Evolutionary conservation across 2,113 vertebrate species (phyloP), one percentile per base, ranked within the genome.

Genomic region (Notechis scutatus): DNA sequence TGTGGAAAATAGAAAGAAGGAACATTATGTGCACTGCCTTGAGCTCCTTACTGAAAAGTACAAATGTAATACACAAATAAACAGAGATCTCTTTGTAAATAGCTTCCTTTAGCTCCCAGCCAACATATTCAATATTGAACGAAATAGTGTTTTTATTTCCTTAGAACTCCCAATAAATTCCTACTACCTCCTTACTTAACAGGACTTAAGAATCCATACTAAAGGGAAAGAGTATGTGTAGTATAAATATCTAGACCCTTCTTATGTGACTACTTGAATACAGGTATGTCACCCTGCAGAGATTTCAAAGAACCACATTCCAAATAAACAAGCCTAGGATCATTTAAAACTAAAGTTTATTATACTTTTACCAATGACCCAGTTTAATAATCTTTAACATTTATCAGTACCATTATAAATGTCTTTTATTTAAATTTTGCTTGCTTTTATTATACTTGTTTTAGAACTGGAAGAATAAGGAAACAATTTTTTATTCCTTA

Each of bases 381-480:
- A 42, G n/a, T 85, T 93, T n/a, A 85, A 87, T 85, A 54, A 85
- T 52, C 69, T 57, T 24, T 34, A 59, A 61, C 24, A 14, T 89
- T 54, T 50, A 86, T 89, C 55, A 52, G 90, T 86, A 26, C 56
- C 29, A 85, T 91, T 89, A 92, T 45, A 89, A 85, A 52, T 45
- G n/a, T 85, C 52, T 90, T 86, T 87, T 90, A 61, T 59, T 90
- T 90, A 81, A 90, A 90, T 90, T 64, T 64, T 87, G 34, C 81
- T 93, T 90, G 56, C 74, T 93, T 93, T 89, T 89, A 93, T 89
- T 64, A 29, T 57, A 11, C 45, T 91, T 91, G 59, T 91, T 93
- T 93, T 93, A 91, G 64, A 93, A 85, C n/a, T 89, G 55, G 59
- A 91, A 91, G 90, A 54, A 92, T 56, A 93, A 89, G 64, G 87